phyloP scores from a whole-genome alignment of 1,140 invertebrate genomes.

The Dreissena rostriformis region DNA sequence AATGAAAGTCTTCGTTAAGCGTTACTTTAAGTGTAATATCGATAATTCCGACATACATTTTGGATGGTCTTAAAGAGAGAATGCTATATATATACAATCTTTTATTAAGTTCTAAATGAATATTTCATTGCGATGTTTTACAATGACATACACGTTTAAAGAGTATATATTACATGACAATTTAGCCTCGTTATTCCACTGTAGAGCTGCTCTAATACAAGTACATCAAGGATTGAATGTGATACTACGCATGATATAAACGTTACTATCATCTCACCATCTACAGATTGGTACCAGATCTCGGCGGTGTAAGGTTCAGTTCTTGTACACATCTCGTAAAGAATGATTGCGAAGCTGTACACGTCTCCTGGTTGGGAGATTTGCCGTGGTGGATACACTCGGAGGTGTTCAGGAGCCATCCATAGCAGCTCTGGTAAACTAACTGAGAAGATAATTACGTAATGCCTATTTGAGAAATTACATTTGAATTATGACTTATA shows the following conservation, averaged over 20 bases:
- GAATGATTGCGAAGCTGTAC: slow-evolving; percentile 97
- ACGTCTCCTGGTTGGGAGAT: slow-evolving; percentile 96
- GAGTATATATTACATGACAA: background rate
- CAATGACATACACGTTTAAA: background rate
- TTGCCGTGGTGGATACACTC: slow-evolving; percentile 75
- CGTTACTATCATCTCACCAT: background rate
- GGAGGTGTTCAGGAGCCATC: slow-evolving; percentile 95
- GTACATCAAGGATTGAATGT: background rate
- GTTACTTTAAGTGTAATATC: background rate
- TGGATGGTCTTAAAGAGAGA: background rate
- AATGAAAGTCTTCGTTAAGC: background rate
- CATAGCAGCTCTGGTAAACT: slow-evolving; percentile 84
- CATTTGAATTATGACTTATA: background rate
- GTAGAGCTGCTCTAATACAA: background rate
- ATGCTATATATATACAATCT: background rate
- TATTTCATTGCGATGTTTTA: background rate
- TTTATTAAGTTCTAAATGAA: background rate
- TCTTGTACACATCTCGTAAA: slow-evolving; percentile 96
- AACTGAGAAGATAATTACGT: background rate
- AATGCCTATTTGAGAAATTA: too few relatives aligned
- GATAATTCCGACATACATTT: background rate
- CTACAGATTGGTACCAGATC: background rate
- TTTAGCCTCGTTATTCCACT: background rate
- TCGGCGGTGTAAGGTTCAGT: slow-evolving; percentile 91
- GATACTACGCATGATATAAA: background rate